These are phyloP conservation scores for Drosophila azteca DNA, from an alignment of 1,140 invertebrate species.

Conservation along the genomic window DNA sequence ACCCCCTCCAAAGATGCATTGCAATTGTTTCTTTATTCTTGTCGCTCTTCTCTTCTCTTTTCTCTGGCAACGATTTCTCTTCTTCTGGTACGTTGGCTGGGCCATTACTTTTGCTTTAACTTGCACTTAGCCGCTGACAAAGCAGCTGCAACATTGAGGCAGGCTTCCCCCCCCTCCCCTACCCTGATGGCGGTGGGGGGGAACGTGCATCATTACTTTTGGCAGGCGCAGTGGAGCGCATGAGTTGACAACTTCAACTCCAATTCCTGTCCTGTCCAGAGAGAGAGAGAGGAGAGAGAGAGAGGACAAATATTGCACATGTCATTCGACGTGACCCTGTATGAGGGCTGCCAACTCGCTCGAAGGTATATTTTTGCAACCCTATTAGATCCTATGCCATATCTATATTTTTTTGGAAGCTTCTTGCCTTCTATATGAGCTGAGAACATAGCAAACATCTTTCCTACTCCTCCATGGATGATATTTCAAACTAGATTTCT, in stretches of 20 bases:
- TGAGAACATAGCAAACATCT: no score
- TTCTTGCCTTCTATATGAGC: no score
- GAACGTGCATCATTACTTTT: slow-evolving; percentile 72
- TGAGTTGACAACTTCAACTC: slow-evolving; percentile 74
- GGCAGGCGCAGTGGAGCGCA: slow-evolving; percentile 53
- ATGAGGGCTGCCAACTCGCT: no score
- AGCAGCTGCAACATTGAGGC: slow-evolving; percentile 37
- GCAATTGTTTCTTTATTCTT: slow-evolving; percentile 52
- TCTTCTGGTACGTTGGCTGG: slow-evolving; percentile 44
- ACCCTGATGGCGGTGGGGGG: background rate
- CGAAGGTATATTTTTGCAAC: no score
- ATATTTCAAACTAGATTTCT: slow-evolving; percentile 38
- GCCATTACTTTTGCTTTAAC: slow-evolving; percentile 75
- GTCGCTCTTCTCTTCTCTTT: slow-evolving; percentile 1
- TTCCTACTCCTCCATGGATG: no score
- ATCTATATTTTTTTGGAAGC: no score
- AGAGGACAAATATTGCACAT: slow-evolving; percentile 79
- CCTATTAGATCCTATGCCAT: no score
- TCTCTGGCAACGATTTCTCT: slow-evolving; percentile 49
- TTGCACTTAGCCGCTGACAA: slow-evolving; percentile 77
- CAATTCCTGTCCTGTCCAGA: slow-evolving; percentile 16
- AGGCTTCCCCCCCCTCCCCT: no score
- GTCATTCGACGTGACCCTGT: slow-evolving; percentile 58
- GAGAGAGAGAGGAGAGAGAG: slow-evolving; percentile 3
- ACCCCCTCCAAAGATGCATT: slow-evolving; percentile 45